A percentile compares a stretch with the other conserved stretches of the same genome.
phyloP scores from a whole-genome alignment of 2,113 vertebrate species.

The Addax nasomaculatus region DNA sequence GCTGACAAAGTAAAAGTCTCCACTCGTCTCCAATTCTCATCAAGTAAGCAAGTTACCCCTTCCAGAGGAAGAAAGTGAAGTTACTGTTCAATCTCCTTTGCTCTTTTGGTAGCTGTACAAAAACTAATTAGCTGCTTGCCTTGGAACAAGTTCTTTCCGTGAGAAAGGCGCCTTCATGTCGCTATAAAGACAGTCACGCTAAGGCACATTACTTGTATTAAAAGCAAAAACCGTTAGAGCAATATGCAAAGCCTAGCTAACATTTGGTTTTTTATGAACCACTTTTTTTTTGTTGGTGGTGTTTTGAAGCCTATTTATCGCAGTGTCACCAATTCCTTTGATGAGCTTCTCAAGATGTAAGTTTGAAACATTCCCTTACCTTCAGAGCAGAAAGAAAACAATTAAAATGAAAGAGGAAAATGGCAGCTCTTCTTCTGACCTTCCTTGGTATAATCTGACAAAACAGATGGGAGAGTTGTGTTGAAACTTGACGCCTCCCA shows the following conservation, averaged over 20 bases:
- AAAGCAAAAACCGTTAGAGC: background rate
- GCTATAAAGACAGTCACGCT: background rate
- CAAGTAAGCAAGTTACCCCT: background rate
- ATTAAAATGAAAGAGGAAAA: background rate
- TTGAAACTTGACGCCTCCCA: background rate
- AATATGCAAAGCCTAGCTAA: background rate
- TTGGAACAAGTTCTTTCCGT: background rate
- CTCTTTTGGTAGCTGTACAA: background rate
- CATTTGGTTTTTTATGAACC: background rate
- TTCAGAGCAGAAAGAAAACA: background rate
- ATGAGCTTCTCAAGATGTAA: background rate
- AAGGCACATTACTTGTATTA: background rate
- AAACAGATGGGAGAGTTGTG: background rate
- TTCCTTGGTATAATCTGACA: background rate
- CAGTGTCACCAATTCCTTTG: background rate
- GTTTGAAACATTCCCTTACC: background rate
- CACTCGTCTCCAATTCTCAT: conserved; percentile 31
- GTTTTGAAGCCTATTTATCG: background rate
- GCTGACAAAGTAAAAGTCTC: conserved; percentile 43
- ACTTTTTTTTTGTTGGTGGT: background rate
- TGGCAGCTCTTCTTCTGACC: background rate
- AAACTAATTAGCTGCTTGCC: background rate
- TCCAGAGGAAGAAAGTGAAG: background rate
- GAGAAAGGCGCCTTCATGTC: background rate
- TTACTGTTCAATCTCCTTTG: background rate